Base-by-base conservation (phyloP, 2,113 vertebrate species). In the Myiagra hebetior region DNA sequence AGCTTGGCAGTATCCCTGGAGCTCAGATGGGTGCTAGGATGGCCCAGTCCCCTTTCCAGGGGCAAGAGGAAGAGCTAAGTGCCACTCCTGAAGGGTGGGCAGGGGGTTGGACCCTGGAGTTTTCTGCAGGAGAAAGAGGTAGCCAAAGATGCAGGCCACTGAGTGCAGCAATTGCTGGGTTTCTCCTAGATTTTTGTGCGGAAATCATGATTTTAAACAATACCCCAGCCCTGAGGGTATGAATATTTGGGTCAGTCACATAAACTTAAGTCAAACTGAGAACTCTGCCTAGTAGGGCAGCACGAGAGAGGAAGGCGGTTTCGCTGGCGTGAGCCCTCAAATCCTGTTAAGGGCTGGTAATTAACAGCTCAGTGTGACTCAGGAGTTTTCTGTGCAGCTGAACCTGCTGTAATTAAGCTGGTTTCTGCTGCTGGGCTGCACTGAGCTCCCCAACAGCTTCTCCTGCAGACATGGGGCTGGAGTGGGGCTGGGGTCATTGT, bases 351-450 rank as follows among this genome's bases (percentile, higher is more conserved):
- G 1, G 73, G n/a, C 81, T 53, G 86, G 92, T 96, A 96, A 97
- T 96, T 96, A 97, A 96, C 81, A 93, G 87, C 92, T 96, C 4
- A 5, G 41, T 50, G 85, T 96, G 94, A 93, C 91, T 89, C 91
- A 70, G 75, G 90, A 91, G 87, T 93, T 95, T 94, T 92, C 84
- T 50, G 57, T 56, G 74, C 75, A 73, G 67, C 67, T 91, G 73
- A 92, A 88, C 53, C 59, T 2, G 4, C 64, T 89, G 88, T 92
- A 93, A 94, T 92, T 92, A 89, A 95, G 44, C 59, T 3, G 2
- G 27, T 42, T 85, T 31, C 70, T 93, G 68, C 46, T 24, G 16
- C 85, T 65, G 68, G 27, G 68, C 59, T 81, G 81, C 7, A 11
- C 64, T 4, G 4, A 26, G 35, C 62, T 80, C 63, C 33, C 56